Base-by-base conservation (phyloP, 2,113 vertebrate genomes). In the Salvelinus alpinus region DNA sequence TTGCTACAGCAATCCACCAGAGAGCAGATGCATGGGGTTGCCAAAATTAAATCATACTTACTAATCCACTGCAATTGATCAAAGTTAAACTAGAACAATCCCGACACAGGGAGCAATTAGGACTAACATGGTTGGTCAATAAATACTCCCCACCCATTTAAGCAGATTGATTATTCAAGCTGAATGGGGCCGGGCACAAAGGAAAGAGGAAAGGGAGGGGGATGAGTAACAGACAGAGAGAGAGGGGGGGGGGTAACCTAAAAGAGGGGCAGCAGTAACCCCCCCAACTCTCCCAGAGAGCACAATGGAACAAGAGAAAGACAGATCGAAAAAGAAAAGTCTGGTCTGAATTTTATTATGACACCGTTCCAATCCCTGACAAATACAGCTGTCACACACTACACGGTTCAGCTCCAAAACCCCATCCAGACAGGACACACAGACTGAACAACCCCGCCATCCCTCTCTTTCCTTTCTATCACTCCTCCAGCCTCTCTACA, bases 141-240 rank as follows among this genome's bases (percentile, higher is more conserved):
- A 57, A 27, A 34, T 25, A 29, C 57, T n/a, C 71, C 25, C 67
- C 74, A 51, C 24, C 66, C 84, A 78, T 81, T 81, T 75, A 75
- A 67, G 74, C 25, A 67, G 76, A 86, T 76, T 87, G 88, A 89
- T 87, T 85, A 86, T 84, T 72, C 78, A 86, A 84, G 81, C 87
- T 82, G 85, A 80, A 75, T 57, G 78, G 81, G 86, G 79, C 78
- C 67, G 77, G 84, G 76, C 77, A 85, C 84, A 90, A 89, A 78
- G 85, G 65, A 27, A 80, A 70, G 77, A 65, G 72, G 65, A 27
- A 80, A 70, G 77, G 64, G 72, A 74, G 51, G 69, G 69, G 48
- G 64, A 69, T 65, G 27, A 13, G 71, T 72, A 73, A 62, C 34
- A 34, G 34, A 57, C 18, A 64, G 59, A 75, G 47, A 68, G n/a